Conservation (phyloP, 2,888 invertebrate species). For the Coecobrya sp. region DNA sequence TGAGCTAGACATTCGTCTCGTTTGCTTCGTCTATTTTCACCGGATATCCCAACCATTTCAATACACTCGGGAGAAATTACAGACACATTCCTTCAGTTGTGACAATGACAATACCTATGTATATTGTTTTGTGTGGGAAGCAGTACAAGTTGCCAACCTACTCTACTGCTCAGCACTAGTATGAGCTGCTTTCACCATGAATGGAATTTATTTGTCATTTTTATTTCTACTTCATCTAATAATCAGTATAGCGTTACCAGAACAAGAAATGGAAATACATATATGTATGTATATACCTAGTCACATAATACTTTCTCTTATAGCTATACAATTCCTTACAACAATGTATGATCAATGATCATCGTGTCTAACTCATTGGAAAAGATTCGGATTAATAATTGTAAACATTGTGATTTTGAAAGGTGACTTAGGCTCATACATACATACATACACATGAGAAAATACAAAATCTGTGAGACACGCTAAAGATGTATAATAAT, state of each 20-base stretch:
- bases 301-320: not conserved
- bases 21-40: slow-evolving; percentile 71
- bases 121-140: slow-evolving; percentile 32
- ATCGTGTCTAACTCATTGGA: not conserved
- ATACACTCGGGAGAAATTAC: slow-evolving; percentile 54
- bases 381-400: slow-evolving; percentile 13
- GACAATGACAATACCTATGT: slow-evolving; percentile 13
- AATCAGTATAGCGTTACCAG: slow-evolving; percentile 54
- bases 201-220: slow-evolving; percentile 75
- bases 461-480: too few relatives aligned
- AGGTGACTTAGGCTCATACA: not conserved
- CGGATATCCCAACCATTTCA: slow-evolving; percentile 70
- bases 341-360: too few relatives aligned
- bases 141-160: not conserved
- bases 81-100: slow-evolving; percentile 47
- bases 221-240: slow-evolving; percentile 70
- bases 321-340: not conserved
- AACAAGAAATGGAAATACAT: slow-evolving; percentile 3
- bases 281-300: not conserved
- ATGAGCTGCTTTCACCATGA: slow-evolving; percentile 38
- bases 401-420: not conserved
- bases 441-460: not conserved
- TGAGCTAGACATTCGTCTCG: slow-evolving; percentile 74
- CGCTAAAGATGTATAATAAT: not conserved
- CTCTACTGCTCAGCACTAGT: not conserved